A percentile compares a stretch with the other conserved stretches of the same genome.
Conservation (phyloP, 2,113 vertebrate species). For the Hemiscyllium ocellatum region DNA sequence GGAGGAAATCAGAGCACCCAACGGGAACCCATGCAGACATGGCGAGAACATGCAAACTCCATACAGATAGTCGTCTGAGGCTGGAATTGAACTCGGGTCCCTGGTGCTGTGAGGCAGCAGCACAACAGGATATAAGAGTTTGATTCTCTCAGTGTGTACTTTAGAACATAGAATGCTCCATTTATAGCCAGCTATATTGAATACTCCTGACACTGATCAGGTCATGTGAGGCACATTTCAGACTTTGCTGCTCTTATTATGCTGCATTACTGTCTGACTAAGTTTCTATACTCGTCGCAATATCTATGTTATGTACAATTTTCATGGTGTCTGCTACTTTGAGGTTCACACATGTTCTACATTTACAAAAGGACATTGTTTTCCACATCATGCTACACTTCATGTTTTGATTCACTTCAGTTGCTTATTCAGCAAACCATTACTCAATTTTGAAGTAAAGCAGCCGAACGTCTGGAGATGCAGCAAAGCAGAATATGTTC, state of each 20-base stretch:
- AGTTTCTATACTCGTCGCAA: background rate
- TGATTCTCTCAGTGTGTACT: background rate
- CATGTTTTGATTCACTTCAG: background rate
- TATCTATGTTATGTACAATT: background rate
- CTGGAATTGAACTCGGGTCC: no score
- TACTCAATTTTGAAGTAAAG: background rate
- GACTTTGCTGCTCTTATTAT: background rate
- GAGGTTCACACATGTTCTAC: background rate
- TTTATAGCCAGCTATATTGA: background rate
- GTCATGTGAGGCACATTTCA: background rate
- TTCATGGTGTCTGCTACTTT: background rate
- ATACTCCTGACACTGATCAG: background rate
- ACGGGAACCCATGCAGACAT: no score
- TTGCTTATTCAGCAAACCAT: background rate
- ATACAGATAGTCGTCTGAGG: no score
- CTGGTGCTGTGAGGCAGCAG: no score
- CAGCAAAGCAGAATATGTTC: background rate
- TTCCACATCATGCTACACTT: background rate
- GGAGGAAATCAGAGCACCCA: no score
- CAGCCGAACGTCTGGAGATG: background rate
- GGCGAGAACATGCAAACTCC: no score
- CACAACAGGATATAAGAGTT: background rate
- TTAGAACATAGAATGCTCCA: background rate
- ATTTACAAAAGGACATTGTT: background rate
- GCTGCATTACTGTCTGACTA: background rate